phyloP scores from a whole-genome alignment of 2,888 invertebrate genomes.

The Ophion costatus region DNA sequence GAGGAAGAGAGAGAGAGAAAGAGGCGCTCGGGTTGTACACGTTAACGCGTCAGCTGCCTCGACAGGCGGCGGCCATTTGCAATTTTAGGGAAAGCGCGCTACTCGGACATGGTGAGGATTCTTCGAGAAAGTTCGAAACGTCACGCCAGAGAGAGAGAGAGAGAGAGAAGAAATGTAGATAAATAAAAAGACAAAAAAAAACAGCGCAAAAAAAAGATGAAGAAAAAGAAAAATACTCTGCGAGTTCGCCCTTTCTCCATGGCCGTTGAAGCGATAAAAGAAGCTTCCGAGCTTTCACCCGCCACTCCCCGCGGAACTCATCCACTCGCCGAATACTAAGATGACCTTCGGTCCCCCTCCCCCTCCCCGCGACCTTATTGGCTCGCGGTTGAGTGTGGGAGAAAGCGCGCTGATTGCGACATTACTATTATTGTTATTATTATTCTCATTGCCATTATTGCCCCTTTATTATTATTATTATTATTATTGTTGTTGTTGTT shows the following conservation, averaged over 20 bases:
- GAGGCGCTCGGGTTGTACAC: slow-evolving; percentile 44
- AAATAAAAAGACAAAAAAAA: neutral
- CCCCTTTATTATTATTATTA: slow-evolving; percentile 21
- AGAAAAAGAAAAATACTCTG: neutral
- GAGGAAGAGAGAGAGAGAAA: too few relatives aligned
- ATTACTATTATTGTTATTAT: slow-evolving; percentile 44
- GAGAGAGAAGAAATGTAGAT: neutral
- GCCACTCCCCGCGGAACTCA: slow-evolving; percentile 26
- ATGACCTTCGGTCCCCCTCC: slow-evolving; percentile 63
- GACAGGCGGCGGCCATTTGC: slow-evolving; percentile 79
- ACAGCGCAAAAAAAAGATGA: neutral
- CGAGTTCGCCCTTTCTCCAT: neutral
- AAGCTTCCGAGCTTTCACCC: slow-evolving; percentile 44
- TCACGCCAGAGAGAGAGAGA: neutral
- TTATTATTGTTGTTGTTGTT: slow-evolving; percentile 42
- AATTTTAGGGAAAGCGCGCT: slow-evolving; percentile 75
- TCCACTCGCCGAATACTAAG: slow-evolving; percentile 30
- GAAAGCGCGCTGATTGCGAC: slow-evolving; percentile 55
- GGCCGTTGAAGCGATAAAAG: slow-evolving; percentile 12
- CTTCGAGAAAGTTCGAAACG: slow-evolving; percentile 45
- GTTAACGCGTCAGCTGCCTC: slow-evolving; percentile 75
- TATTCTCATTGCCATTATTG: too few relatives aligned
- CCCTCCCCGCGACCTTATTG: slow-evolving; percentile 61
- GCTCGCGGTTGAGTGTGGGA: slow-evolving; percentile 60
- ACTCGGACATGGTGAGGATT: slow-evolving; percentile 43